Evolutionary conservation across 2,888 invertebrate species (phyloP).

Genomic region (Chrysolina americana): DNA sequence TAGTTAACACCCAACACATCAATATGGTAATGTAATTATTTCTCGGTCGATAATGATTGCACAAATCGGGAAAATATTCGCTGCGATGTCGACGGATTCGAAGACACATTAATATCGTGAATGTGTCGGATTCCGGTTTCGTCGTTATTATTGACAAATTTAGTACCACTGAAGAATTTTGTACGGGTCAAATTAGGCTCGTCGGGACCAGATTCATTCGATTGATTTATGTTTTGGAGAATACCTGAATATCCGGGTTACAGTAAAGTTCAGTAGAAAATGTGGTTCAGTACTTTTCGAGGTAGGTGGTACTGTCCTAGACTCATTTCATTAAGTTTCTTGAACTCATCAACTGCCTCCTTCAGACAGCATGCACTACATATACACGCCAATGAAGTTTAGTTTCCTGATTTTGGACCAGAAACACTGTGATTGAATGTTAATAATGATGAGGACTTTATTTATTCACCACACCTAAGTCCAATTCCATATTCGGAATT

Average conservation of each 20-base stretch:
- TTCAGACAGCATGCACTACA: too few relatives aligned
- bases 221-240: background rate
- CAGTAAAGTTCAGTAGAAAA: background rate
- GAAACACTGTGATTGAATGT: too few relatives aligned
- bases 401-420: too few relatives aligned
- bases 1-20: conserved; percentile 20
- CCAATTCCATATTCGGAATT: too few relatives aligned
- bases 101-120: too few relatives aligned
- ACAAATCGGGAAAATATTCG: conserved; percentile 14
- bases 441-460: too few relatives aligned
- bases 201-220: background rate
- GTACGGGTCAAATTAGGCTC: background rate
- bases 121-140: background rate
- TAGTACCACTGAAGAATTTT: background rate
- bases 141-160: background rate
- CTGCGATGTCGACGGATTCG: background rate
- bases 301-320: too few relatives aligned
- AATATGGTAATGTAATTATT: conserved; percentile 21
- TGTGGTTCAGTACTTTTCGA: too few relatives aligned
- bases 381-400: too few relatives aligned
- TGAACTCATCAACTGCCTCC: too few relatives aligned
- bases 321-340: too few relatives aligned
- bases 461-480: too few relatives aligned
- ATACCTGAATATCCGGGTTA: background rate
- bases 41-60: conserved; percentile 9